Conservation (phyloP, 2,888 invertebrate species). For the Alcis repandata region DNA sequence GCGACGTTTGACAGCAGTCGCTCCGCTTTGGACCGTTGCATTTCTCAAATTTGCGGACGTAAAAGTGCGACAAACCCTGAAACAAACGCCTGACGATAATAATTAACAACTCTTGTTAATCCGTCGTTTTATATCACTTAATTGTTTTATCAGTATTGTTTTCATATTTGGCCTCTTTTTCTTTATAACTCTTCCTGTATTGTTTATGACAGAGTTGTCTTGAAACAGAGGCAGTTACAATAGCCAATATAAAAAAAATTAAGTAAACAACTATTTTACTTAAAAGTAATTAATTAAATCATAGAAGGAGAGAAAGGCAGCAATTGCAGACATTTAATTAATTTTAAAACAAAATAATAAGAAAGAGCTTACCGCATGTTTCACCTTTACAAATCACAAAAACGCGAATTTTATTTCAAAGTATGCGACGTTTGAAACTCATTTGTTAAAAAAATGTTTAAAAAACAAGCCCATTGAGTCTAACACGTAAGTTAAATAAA, state of each 20-base stretch:
- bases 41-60: background rate
- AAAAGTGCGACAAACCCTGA: constrained; percentile 13
- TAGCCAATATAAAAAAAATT: too few relatives aligned
- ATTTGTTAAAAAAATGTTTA: too few relatives aligned
- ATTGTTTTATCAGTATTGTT: too few relatives aligned
- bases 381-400: constrained; percentile 13
- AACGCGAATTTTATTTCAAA: constrained; percentile 4
- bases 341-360: background rate
- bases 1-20: background rate
- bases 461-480: too few relatives aligned
- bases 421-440: too few relatives aligned
- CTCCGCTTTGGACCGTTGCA: constrained; percentile 27
- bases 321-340: background rate
- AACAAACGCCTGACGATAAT: constrained; percentile 20
- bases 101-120: constrained; percentile 19
- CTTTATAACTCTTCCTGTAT: too few relatives aligned
- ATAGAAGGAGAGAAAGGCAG: background rate
- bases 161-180: too few relatives aligned
- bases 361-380: constrained; percentile 14
- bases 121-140: too few relatives aligned
- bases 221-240: too few relatives aligned
- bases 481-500: too few relatives aligned
- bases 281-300: background rate
- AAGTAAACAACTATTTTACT: too few relatives aligned
- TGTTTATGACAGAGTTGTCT: too few relatives aligned